These are phyloP conservation scores for Spondyliosoma cantharus DNA, from an alignment of 2,797 vertebrate genomes.

Conservation along the genomic window DNA sequence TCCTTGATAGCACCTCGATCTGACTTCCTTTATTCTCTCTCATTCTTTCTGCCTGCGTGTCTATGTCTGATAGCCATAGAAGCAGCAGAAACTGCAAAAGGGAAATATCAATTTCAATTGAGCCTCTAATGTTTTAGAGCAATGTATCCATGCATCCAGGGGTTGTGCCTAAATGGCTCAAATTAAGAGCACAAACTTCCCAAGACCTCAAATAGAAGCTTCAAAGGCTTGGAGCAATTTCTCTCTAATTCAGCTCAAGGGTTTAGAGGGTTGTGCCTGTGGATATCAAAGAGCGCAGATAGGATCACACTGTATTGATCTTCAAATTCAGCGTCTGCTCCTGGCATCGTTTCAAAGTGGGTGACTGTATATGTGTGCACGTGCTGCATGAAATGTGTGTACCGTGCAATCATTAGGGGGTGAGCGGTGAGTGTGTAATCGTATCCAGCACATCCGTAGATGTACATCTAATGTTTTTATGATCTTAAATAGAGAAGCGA, in stretches of 20 bases:
- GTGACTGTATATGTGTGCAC: slow-evolving; percentile 26
- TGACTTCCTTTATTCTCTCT: slow-evolving; percentile 8
- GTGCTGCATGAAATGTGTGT: slow-evolving; percentile 21
- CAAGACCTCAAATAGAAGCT: slow-evolving; percentile 43
- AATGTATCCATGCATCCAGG: slow-evolving; percentile 37
- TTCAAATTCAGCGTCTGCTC: slow-evolving; percentile 56
- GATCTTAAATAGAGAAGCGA: neutral
- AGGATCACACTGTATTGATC: slow-evolving; percentile 64
- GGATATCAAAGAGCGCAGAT: slow-evolving; percentile 66
- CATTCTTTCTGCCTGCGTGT: neutral
- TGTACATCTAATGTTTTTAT: neutral
- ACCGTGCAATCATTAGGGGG: slow-evolving; percentile 18
- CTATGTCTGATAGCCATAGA: slow-evolving; percentile 13
- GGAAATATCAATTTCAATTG: slow-evolving; percentile 56
- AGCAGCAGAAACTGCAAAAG: slow-evolving; percentile 14
- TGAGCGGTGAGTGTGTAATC: neutral
- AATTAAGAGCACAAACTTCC: slow-evolving; percentile 59
- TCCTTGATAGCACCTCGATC: slow-evolving; percentile 20
- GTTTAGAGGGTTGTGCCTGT: slow-evolving; percentile 35
- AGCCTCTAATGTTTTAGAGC: slow-evolving; percentile 35
- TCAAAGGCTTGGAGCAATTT: slow-evolving; percentile 55
- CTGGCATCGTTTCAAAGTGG: slow-evolving; percentile 56
- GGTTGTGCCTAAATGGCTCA: slow-evolving; percentile 56
- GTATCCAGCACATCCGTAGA: neutral
- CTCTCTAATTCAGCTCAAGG: slow-evolving; percentile 59